phyloP scores from a whole-genome alignment of 2,888 invertebrate species.

The Helleia helle region DNA sequence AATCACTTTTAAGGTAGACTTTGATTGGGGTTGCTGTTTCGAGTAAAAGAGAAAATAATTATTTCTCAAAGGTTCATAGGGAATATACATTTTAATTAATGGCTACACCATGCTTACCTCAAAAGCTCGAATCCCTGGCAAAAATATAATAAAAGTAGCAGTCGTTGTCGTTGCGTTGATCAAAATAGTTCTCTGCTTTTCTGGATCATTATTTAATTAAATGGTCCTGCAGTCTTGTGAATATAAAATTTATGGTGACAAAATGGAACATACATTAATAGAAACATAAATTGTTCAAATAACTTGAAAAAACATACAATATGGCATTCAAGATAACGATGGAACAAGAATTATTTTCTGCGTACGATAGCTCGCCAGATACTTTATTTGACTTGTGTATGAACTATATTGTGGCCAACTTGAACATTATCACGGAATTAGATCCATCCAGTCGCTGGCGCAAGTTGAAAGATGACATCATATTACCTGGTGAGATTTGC shows the following conservation, averaged over 20 bases:
- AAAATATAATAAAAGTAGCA: conserved; percentile 10
- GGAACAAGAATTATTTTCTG: conserved; percentile 33
- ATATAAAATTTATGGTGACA: conserved; percentile 9
- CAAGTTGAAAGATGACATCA: conserved; percentile 74
- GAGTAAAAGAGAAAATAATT: too few relatives aligned
- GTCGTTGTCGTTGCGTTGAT: conserved; percentile 27
- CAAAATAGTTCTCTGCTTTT: conserved; percentile 20
- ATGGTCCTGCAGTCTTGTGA: conserved; percentile 15
- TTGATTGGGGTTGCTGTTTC: too few relatives aligned
- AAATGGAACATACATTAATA: conserved; percentile 12
- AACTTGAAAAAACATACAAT: conserved; percentile 23
- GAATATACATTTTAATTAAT: background rate
- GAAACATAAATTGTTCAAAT: conserved; percentile 16
- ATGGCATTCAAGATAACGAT: conserved; percentile 36
- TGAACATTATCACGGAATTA: conserved; percentile 74
- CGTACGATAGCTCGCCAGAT: conserved; percentile 67
- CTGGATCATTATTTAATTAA: too few relatives aligned
- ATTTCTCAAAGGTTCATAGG: too few relatives aligned
- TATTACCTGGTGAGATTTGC: conserved; percentile 81
- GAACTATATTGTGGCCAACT: conserved; percentile 75
- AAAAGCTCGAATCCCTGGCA: conserved; percentile 12
- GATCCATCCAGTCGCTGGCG: conserved; percentile 57
- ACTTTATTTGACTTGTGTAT: conserved; percentile 77
- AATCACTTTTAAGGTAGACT: too few relatives aligned
- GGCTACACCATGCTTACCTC: background rate